Base-by-base conservation (phyloP, 1,140 invertebrate species). In the Nomia melanderi region DNA sequence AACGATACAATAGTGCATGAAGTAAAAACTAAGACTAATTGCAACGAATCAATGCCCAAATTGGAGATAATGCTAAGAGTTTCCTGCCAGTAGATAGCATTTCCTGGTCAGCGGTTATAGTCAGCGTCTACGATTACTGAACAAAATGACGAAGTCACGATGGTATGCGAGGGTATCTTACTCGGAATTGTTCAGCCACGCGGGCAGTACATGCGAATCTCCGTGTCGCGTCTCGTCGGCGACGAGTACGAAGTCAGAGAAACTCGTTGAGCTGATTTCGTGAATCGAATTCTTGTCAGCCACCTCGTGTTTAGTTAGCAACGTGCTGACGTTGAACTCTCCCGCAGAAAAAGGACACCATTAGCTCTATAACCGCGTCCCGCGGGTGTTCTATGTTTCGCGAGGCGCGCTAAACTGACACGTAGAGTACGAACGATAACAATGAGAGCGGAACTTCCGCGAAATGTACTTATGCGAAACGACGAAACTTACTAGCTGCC, bases 111-210 rank as follows among this genome's bases (percentile, higher is more conserved):
- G 56, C 7, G 27, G 69, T 69, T 36, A 44, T 65, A 69, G 56
- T 20, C 29, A n/a, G 41, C 53, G 27, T 67, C 41, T 69, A 56
- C 53, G 79, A 31, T 59, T 44, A 50, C 31, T 2, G 77, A 82
- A 62, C 77, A 85, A n/a, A 60, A 82, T 91, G 90, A 91, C 89
- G 89, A 85, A 76, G 80, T 62, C 71, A 60, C 76, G 66, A 67
- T 87, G 90, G 90, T 90, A 92, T 91, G 90, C 77, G 86, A 87
- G 78, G 89, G 89, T 92, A 91, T 90, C 88, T 89, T 78, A 83
- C 36, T 79, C 72, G n/a, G 78, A 79, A 88, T 88, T 86, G 83
- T 87, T 72, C 76, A 50, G 54, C 79, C 44, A 56, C n/a, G 44
- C 77, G 63, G 65, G 36, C 57, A 74, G 56, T 33, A 73, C 57